phyloP scores from a whole-genome alignment of 1,140 invertebrate genomes.

The Drosophila obscura region DNA sequence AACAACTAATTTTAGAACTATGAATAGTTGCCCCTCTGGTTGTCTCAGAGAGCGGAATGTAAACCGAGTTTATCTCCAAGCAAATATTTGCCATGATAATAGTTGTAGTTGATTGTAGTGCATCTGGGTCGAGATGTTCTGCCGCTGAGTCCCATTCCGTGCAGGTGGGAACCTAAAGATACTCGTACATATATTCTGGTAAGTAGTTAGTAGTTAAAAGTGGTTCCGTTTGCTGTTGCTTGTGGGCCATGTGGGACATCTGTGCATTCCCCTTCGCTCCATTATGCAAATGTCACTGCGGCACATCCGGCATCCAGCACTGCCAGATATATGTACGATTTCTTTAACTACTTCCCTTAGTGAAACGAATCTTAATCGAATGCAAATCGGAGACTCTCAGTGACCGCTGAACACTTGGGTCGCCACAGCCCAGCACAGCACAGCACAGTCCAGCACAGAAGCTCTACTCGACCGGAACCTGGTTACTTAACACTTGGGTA shows the following conservation, averaged over 20 bases:
- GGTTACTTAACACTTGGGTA: slow-evolving; percentile 49
- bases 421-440: slow-evolving; percentile 1
- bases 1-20: slow-evolving; percentile 48
- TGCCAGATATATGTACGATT: slow-evolving; percentile 65
- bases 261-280: slow-evolving; percentile 28
- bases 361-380: slow-evolving; percentile 28
- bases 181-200: neutral
- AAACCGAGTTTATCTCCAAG: slow-evolving; percentile 53
- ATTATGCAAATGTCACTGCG: slow-evolving; percentile 49
- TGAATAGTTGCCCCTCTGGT: slow-evolving; percentile 22
- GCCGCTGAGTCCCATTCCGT: slow-evolving; percentile 15
- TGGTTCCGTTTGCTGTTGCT: slow-evolving; percentile 23
- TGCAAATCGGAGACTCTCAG: slow-evolving; percentile 23
- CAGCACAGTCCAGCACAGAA: slow-evolving; percentile 10
- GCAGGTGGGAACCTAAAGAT: slow-evolving; percentile 29
- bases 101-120: slow-evolving; percentile 36
- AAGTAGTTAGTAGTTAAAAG: slow-evolving; percentile 25
- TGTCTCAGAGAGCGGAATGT: slow-evolving; percentile 29
- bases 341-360: slow-evolving; percentile 64
- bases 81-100: slow-evolving; percentile 66
- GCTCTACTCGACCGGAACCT: slow-evolving; percentile 54
- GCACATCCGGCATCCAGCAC: slow-evolving; percentile 48
- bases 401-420: slow-evolving; percentile 39
- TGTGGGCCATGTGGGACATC: slow-evolving; percentile 39
- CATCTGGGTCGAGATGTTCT: slow-evolving; percentile 61